Base-by-base conservation (phyloP, 2,113 vertebrate species). In the Lynx canadensis region DNA sequence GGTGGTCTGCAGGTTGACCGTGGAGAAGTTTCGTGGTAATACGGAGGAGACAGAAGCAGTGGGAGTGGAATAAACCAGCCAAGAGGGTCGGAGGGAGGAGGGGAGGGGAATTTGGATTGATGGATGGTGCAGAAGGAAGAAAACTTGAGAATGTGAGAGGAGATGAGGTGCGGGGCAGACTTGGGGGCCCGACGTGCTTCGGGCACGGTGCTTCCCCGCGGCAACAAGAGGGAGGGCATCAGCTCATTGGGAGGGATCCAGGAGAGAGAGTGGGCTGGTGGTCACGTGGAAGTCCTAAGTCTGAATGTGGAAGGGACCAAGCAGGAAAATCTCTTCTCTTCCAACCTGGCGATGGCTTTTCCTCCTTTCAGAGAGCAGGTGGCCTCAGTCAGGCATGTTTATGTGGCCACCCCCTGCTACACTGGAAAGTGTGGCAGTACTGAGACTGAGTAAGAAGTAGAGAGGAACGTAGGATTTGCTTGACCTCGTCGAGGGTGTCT, bases 161-260 rank as follows among this genome's bases (percentile, higher is more conserved):
- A 65, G 68, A 2, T 25, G 55, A 36, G 65, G 36, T 41, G 9
- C 2, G 7, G 55, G 19, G 50, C 21, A 33, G 23, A 2, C 4
- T 0, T 0, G 48, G 48, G 85, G 27, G 0, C 25, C 3, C 0
- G 2, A 19, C 1, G 13, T 9, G n/a, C 29, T 19, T 7, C 0
- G 57, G 9, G 78, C 1, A 0, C 27, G 23, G 14, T 13, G 48
- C 13, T 3, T 14, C 14, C 79, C 41, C 2, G 0, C 10, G 15
- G 66, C 36, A 5, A 2, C 36, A 4, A 81, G 48, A 66, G 52
- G 41, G 18, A 12, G 0, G 9, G 2, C 0, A 18, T 16, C 52
- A 2, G 15, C 10, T 1, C 18, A 7, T 5, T 6, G 63, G 63
- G 78, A 65, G 15, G 91, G 7, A 31, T 31, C 33, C 18, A 15